Conservation (phyloP, 37 sponge, comb jelly and placozoan genomes). For the Lycopodina hypogea region DNA sequence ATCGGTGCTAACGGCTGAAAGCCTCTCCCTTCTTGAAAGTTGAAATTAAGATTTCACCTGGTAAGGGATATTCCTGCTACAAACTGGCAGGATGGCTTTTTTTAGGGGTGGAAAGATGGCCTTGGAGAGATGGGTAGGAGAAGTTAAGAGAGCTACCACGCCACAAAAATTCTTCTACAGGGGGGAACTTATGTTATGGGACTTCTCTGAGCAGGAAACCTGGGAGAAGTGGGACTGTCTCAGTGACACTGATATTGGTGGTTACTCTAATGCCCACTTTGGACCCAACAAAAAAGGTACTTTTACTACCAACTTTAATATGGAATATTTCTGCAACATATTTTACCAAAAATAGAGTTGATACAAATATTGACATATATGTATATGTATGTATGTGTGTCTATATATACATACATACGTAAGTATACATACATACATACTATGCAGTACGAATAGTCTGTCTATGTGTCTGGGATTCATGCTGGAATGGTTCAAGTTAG, state of each 20-base stretch:
- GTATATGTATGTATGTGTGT: too few relatives aligned
- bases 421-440: too few relatives aligned
- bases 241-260: conserved; percentile 68
- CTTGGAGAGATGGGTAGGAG: conserved; percentile 30
- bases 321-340: background rate
- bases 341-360: too few relatives aligned
- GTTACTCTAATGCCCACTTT: conserved; percentile 46
- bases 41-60: too few relatives aligned
- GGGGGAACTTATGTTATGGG: conserved; percentile 60
- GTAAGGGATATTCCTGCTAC: background rate
- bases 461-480: too few relatives aligned
- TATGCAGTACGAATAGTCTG: too few relatives aligned
- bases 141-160: conserved; percentile 34
- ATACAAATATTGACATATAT: too few relatives aligned
- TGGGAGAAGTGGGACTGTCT: conserved; percentile 73
- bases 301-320: background rate
- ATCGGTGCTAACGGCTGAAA: too few relatives aligned
- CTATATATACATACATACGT: too few relatives aligned
- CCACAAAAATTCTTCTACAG: conserved; percentile 9
- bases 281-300: conserved; percentile 63
- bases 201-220: conserved; percentile 53
- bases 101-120: conserved; percentile 28
- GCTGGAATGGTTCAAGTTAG: too few relatives aligned
- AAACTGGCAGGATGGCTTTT: conserved; percentile 4
- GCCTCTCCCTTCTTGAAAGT: too few relatives aligned